A percentile compares a stretch with the other conserved stretches of the same genome.
Evolutionary conservation across 2,888 invertebrate species (phyloP).

Genomic region (Erebia ligea): DNA sequence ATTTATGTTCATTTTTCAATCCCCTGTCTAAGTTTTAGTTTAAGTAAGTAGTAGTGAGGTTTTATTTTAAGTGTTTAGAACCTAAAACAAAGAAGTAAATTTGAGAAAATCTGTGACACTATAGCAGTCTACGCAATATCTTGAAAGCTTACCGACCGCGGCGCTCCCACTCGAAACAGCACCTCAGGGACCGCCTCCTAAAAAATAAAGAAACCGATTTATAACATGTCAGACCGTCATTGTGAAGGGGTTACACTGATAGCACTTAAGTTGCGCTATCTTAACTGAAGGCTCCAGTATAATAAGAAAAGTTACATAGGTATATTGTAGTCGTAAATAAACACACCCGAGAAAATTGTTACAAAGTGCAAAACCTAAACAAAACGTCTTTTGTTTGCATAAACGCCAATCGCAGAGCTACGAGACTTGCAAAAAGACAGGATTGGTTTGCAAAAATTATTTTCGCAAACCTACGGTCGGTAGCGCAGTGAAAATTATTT

Average conservation of each 20-base stretch:
- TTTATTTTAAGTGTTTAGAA: background rate
- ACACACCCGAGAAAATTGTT: slow-evolving; percentile 51
- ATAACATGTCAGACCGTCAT: slow-evolving; percentile 69
- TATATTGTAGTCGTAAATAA: slow-evolving; percentile 54
- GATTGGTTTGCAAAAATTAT: slow-evolving; percentile 81
- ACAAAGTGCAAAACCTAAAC: slow-evolving; percentile 51
- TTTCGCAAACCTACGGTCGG: slow-evolving; percentile 69
- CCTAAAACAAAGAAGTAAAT: slow-evolving; percentile 2
- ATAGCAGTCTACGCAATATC: slow-evolving; percentile 64
- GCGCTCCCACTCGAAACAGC: slow-evolving; percentile 54
- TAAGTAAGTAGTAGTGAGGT: too few species aligned
- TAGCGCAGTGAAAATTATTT: slow-evolving; percentile 62
- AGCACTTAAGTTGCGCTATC: slow-evolving; percentile 66
- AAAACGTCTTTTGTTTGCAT: slow-evolving; percentile 63
- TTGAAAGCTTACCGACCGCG: slow-evolving; percentile 69
- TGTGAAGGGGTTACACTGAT: slow-evolving; percentile 73
- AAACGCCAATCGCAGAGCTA: slow-evolving; percentile 64
- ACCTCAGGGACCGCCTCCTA: slow-evolving; percentile 73
- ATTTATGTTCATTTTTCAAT: background rate
- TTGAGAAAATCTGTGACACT: slow-evolving; percentile 17
- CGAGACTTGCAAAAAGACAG: slow-evolving; percentile 57
- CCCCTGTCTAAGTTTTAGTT: too few species aligned
- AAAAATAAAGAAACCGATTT: slow-evolving; percentile 82
- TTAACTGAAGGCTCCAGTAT: slow-evolving; percentile 51
- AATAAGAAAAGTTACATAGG: slow-evolving; percentile 54